A percentile compares a stretch with the other conserved stretches of the same genome.
phyloP scores from a whole-genome alignment of 1,140 invertebrate genomes.

The Drosophila truncata region DNA sequence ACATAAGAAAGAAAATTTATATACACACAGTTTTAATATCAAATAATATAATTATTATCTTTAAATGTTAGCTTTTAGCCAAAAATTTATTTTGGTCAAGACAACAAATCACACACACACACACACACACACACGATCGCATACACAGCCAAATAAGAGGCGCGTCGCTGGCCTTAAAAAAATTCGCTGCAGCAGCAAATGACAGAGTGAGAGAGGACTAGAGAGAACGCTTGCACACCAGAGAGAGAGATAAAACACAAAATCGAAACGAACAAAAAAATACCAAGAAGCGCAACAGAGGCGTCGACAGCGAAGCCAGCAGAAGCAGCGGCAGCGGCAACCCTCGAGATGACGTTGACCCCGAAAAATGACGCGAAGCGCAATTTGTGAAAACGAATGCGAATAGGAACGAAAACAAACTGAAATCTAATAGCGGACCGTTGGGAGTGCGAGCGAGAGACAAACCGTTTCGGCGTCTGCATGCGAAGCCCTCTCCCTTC shows the following conservation, averaged over 20 bases:
- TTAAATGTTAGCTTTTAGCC: slow-evolving; percentile 57
- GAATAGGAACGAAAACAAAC: slow-evolving; percentile 81
- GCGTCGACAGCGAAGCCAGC: slow-evolving; percentile 26
- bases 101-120: slow-evolving; percentile 60
- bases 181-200: slow-evolving; percentile 64
- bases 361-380: slow-evolving; percentile 81
- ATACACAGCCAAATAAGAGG: slow-evolving; percentile 38
- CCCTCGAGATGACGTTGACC: slow-evolving; percentile 82
- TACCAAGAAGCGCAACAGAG: slow-evolving; percentile 54
- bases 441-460: slow-evolving; percentile 60
- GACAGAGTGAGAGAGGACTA: slow-evolving; percentile 2
- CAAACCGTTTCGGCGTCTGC: slow-evolving; percentile 47
- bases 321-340: slow-evolving; percentile 48
- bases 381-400: slow-evolving; percentile 81
- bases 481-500: slow-evolving; percentile 11
- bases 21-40: background rate
- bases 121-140: slow-evolving; percentile 1
- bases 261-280: slow-evolving; percentile 54
- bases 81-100: slow-evolving; percentile 69
- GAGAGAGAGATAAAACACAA: slow-evolving; percentile 35
- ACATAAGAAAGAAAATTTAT: background rate
- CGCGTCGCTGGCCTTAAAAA: slow-evolving; percentile 64
- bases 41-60: slow-evolving; percentile 7
- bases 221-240: slow-evolving; percentile 11
- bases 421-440: slow-evolving; percentile 74